phyloP scores from a whole-genome alignment of 2,888 invertebrate genomes.

The Itoplectis maculator region DNA sequence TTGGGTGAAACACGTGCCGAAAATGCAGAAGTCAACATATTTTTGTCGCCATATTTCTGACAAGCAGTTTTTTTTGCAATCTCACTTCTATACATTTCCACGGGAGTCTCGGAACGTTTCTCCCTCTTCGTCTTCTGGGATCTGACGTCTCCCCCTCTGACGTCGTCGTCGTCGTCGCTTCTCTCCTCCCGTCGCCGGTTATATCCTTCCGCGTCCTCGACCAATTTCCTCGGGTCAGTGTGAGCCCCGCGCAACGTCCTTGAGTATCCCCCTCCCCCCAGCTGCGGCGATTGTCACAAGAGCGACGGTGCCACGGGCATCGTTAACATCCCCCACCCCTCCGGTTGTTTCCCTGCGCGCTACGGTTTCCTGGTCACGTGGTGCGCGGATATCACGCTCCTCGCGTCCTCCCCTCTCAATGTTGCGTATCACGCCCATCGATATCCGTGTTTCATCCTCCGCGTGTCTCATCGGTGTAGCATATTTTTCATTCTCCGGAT shows the following conservation, averaged over 20 bases:
- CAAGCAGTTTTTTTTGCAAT: too few species aligned
- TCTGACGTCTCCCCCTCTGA: too few species aligned
- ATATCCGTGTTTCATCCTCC: too few species aligned
- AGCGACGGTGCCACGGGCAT: neutral
- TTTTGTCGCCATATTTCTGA: too few species aligned
- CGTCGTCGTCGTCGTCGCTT: too few species aligned
- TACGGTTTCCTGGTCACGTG: slow-evolving; percentile 7
- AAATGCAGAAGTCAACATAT: too few species aligned
- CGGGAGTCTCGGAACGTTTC: neutral
- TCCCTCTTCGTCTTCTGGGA: slow-evolving; percentile 6
- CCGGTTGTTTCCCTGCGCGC: neutral
- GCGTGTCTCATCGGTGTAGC: neutral
- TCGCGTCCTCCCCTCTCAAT: neutral
- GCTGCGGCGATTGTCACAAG: slow-evolving; percentile 15
- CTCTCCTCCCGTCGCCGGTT: neutral
- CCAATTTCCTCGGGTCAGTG: slow-evolving; percentile 53
- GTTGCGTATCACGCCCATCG: neutral
- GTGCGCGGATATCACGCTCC: neutral
- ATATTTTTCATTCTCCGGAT: too few species aligned
- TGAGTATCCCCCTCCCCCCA: slow-evolving; percentile 11
- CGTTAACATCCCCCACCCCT: slow-evolving; percentile 1
- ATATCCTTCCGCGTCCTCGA: slow-evolving; percentile 55
- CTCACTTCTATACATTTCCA: neutral
- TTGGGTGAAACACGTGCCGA: too few species aligned
- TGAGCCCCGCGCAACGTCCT: slow-evolving; percentile 23